Base-by-base conservation (phyloP, 2,113 vertebrate genomes). In the Nibea albiflora region DNA sequence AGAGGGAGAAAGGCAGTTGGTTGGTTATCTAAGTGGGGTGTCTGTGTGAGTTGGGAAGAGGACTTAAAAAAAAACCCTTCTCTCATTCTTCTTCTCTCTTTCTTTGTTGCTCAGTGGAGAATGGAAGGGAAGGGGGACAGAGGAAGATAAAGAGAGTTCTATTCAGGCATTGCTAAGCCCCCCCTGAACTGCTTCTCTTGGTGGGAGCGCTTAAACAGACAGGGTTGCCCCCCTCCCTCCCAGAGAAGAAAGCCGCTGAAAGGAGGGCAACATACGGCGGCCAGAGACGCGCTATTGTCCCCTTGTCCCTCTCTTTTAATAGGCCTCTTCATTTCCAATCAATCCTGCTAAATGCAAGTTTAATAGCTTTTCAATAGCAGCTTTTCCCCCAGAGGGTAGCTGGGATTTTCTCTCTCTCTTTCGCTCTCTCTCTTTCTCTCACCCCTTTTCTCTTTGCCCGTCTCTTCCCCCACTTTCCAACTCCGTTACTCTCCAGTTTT, bases 281-380 rank as follows among this genome's bases (percentile, higher is more conserved):
- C 93, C 94, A 95, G 95, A 95, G 92, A 93, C 86, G 47, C 74
- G 74, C 93, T 91, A 94, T 96, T 96, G 95, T 96, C 94, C 93
- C 78, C 90, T 93, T 94, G 94, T 95, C 94, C 93, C 92, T 92
- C 88, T 90, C 86, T 92, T 95, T 96, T 95, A 96, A 95, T 94
- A 95, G 94, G 94, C 94, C 94, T 96, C 94, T 96, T 96, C 94
- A 95, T 95, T 96, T 94, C 94, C 92, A 95, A 95, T 95, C 95
- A 95, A 96, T 95, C 95, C 94, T 93, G 93, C 94, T 95, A 96
- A 96, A 96, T 95, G 95, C 94, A 95, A 94, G 94, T 95, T 96
- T 95, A 96, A 96, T 95, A 95, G 95, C 93, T 95, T 95, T 95
- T 96, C 95, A 95, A 95, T 95, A 95, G 94, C 90, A 88, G 91